Evolutionary conservation across 2,113 vertebrate species (phyloP).

Genomic region (Muscicapa adusta): DNA sequence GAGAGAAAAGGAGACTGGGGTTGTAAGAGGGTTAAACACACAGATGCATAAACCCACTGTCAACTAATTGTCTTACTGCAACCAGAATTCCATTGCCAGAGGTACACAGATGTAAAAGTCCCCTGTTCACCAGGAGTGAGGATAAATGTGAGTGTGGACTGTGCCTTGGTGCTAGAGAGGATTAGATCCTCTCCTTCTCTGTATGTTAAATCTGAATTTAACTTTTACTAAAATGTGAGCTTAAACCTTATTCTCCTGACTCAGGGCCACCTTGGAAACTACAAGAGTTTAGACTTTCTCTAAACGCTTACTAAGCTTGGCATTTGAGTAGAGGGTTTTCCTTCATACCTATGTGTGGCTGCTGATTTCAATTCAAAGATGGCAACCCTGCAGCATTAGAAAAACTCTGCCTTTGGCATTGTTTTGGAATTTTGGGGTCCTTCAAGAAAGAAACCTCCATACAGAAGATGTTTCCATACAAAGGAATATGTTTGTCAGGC

Average conservation of each 20-base stretch:
- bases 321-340: neutral
- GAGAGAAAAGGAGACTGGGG: neutral
- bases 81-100: neutral
- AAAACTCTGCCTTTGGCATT: neutral
- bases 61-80: neutral
- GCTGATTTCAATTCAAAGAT: neutral
- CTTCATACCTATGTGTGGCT: neutral
- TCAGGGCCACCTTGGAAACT: neutral
- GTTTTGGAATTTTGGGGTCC: neutral
- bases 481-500: neutral
- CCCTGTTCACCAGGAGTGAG: neutral
- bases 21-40: neutral
- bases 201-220: neutral
- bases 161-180: neutral
- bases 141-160: neutral
- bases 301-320: neutral
- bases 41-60: neutral
- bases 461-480: neutral
- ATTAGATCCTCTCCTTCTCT: neutral
- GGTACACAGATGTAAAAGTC: neutral
- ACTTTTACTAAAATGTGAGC: neutral
- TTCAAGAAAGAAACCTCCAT: neutral
- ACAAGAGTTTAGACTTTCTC: neutral
- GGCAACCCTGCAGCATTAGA: neutral
- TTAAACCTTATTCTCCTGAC: neutral